Conservation (phyloP, 2,888 invertebrate genomes). For the Protodeltote pygarga region DNA sequence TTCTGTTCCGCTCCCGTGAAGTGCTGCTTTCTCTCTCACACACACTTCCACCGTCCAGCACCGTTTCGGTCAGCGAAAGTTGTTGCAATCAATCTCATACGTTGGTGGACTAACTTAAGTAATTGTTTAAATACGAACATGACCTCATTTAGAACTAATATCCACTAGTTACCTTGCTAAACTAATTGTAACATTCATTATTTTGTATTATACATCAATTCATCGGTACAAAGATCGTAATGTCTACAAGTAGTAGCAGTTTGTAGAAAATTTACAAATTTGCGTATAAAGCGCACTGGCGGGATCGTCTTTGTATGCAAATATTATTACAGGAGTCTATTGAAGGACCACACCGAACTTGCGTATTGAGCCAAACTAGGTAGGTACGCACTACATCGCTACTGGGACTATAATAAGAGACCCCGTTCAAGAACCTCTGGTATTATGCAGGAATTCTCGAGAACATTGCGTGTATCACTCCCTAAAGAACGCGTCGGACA, state of each 20-base stretch:
- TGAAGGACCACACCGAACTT: constrained; percentile 72
- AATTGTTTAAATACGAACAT: constrained; percentile 66
- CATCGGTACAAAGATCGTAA: constrained; percentile 25
- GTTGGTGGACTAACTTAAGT: constrained; percentile 54
- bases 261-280: constrained; percentile 72
- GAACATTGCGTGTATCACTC: constrained; percentile 51
- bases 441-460: constrained; percentile 53
- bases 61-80: constrained; percentile 74
- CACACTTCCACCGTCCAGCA: constrained; percentile 53
- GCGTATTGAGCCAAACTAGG: constrained; percentile 64
- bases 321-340: constrained; percentile 78
- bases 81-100: constrained; percentile 72
- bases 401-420: constrained; percentile 64
- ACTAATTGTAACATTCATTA: constrained; percentile 20
- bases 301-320: constrained; percentile 79
- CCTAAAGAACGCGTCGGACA: constrained; percentile 41
- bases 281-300: constrained; percentile 72
- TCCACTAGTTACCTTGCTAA: constrained; percentile 26
- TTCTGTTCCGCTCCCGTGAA: constrained; percentile 76
- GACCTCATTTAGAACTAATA: constrained; percentile 54
- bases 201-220: constrained; percentile 38
- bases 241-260: constrained; percentile 56
- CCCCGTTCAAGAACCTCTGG: constrained; percentile 58
- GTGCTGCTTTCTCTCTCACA: constrained; percentile 64
- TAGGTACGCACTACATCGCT: constrained; percentile 52